These are phyloP conservation scores for Orgyia antiqua DNA, from an alignment of 2,888 invertebrate genomes.

Conservation along the genomic window DNA sequence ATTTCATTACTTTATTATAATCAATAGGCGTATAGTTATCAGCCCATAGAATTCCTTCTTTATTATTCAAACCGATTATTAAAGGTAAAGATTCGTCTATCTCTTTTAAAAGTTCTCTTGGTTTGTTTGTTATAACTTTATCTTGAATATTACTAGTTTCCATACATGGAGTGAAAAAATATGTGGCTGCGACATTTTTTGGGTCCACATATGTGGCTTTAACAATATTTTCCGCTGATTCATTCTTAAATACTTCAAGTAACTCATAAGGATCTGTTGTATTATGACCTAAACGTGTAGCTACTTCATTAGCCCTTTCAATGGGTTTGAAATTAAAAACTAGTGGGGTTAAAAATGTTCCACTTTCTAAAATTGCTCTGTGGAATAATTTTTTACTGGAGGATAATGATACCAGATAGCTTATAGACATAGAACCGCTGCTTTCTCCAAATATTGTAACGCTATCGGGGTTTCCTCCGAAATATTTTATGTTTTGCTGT, in stretches of 20 bases:
- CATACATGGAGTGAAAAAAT: background rate
- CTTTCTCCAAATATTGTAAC: background rate
- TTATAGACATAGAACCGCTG: background rate
- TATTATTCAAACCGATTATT: background rate
- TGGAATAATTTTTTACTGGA: background rate
- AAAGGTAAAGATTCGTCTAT: background rate
- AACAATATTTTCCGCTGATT: background rate
- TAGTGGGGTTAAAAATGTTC: background rate
- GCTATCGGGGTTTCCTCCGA: constrained; percentile 34
- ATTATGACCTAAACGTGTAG: background rate
- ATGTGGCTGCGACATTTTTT: background rate
- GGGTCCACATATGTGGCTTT: background rate
- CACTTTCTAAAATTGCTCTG: background rate
- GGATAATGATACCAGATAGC: background rate
- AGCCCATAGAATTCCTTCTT: background rate
- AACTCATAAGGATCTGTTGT: background rate
- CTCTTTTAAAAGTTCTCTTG: background rate
- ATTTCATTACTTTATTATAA: constrained; percentile 15
- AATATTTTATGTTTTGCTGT: constrained; percentile 37
- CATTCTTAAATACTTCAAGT: background rate
- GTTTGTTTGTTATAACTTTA: background rate
- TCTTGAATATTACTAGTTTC: background rate
- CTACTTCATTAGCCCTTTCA: background rate
- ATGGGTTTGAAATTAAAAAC: background rate
- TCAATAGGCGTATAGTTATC: constrained; percentile 5